These are phyloP conservation scores for Benitochromis conjunctus DNA, from an alignment of 2,113 vertebrate species.

Conservation along the genomic window DNA sequence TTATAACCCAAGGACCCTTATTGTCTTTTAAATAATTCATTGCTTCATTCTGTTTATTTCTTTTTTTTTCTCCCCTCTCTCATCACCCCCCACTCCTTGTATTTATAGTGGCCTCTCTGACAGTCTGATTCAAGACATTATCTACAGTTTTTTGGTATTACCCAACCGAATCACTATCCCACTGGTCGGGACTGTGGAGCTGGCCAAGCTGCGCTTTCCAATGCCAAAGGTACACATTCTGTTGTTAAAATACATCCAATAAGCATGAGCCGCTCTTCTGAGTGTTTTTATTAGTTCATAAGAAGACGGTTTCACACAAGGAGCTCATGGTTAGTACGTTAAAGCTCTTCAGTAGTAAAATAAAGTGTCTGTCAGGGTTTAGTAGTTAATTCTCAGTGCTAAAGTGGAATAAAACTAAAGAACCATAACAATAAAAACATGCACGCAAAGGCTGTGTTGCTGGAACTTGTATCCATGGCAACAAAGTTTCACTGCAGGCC, in stretches of 20 bases:
- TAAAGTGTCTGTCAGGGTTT: not conserved
- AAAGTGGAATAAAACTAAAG: not conserved
- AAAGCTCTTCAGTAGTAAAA: not conserved
- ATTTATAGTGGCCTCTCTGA: constrained; percentile 85
- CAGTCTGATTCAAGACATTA: constrained; percentile 91
- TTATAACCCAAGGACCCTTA: constrained; percentile 41
- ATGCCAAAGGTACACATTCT: constrained; percentile 85
- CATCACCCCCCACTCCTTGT: not conserved
- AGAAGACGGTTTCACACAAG: not conserved
- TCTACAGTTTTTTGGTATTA: constrained; percentile 92
- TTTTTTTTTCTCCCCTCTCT: not conserved
- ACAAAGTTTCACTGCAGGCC: not conserved
- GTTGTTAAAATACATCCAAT: not conserved
- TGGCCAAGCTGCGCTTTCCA: constrained; percentile 88
- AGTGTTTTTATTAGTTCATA: not conserved
- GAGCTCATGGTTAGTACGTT: not conserved
- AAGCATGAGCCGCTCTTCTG: not conserved
- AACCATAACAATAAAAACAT: not conserved
- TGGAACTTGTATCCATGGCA: constrained; percentile 8
- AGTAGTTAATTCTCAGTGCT: not conserved
- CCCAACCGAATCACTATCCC: constrained; percentile 94
- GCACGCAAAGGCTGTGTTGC: not conserved
- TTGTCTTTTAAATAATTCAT: constrained; percentile 40
- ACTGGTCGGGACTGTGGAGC: constrained; percentile 87
- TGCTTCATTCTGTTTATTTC: constrained; percentile 21